Conservation (phyloP, 2,113 vertebrate genomes). For the Nansenia antarctica region DNA sequence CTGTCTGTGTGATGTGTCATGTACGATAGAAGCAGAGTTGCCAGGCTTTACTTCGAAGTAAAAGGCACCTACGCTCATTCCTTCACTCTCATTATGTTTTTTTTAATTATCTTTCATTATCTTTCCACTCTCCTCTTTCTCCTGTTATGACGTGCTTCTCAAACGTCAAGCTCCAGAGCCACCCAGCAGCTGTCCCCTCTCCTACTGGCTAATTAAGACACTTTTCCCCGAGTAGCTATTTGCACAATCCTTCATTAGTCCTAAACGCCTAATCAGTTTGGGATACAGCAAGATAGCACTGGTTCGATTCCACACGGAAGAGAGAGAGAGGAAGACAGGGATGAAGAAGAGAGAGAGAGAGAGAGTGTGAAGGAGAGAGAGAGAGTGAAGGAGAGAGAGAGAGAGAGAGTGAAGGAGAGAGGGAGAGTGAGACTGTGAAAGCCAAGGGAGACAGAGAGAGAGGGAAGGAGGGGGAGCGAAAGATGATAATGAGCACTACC, state of each 20-base stretch:
- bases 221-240: constrained; percentile 24
- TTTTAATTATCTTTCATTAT: background rate
- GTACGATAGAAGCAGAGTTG: background rate
- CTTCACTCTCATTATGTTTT: background rate
- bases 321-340: too few relatives aligned
- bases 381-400: constrained; percentile 49
- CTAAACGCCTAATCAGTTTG: constrained; percentile 38
- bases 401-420: constrained; percentile 28
- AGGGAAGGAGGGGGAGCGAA: constrained; percentile 52
- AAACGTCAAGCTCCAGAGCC: constrained; percentile 13
- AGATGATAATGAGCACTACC: constrained; percentile 69
- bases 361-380: constrained; percentile 1
- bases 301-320: constrained; percentile 47
- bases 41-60: background rate
- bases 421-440: background rate
- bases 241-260: constrained; percentile 12
- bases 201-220: background rate
- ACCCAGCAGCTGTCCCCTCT: constrained; percentile 17
- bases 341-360: background rate
- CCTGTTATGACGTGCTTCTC: background rate
- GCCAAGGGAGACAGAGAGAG: constrained; percentile 13
- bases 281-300: constrained; percentile 41
- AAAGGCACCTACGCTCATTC: background rate
- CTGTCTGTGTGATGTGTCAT: background rate
- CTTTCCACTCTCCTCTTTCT: background rate